A percentile compares a stretch with the other conserved stretches of the same genome.
Evolutionary conservation across 1,140 invertebrate genomes (phyloP).

Genomic region (Fopius arisanus): DNA sequence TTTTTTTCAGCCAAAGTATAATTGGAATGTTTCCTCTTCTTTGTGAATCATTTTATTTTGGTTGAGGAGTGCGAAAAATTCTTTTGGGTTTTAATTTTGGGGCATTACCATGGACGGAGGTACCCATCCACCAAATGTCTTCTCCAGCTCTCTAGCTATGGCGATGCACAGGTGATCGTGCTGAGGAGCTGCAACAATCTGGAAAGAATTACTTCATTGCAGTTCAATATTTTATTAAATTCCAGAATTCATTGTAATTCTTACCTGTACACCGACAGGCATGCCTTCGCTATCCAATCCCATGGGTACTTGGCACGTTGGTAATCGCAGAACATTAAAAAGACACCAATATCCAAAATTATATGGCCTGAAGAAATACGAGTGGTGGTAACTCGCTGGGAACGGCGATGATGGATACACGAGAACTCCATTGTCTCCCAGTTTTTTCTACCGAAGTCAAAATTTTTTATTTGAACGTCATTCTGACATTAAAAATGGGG

Average conservation of each 20-base stretch:
- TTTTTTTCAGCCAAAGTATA: neutral
- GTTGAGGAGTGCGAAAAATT: neutral
- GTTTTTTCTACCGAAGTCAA: conserved; percentile 64
- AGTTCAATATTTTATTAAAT: too few relatives aligned
- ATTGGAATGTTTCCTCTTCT: too few relatives aligned
- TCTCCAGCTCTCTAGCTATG: conserved; percentile 84
- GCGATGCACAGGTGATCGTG: conserved; percentile 84
- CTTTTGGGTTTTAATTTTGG: neutral
- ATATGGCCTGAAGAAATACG: conserved; percentile 79
- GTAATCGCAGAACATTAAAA: conserved; percentile 87
- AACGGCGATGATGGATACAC: conserved; percentile 85
- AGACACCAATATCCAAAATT: conserved; percentile 91
- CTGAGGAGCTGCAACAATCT: conserved; percentile 78
- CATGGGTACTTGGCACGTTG: conserved; percentile 78
- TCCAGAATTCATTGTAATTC: neutral
- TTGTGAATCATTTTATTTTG: neutral
- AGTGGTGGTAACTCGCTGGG: conserved; percentile 86
- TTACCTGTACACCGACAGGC: conserved; percentile 59
- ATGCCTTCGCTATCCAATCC: conserved; percentile 55
- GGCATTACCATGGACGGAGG: conserved; percentile 67
- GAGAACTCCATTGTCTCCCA: conserved; percentile 83
- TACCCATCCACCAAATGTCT: conserved; percentile 84
- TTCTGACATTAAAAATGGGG: conserved; percentile 2
- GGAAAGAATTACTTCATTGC: conserved; percentile 15
- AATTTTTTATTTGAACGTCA: conserved; percentile 13